Evolutionary conservation across 2,888 invertebrate genomes (phyloP).

Genomic region (Holacanthella duospinosa): DNA sequence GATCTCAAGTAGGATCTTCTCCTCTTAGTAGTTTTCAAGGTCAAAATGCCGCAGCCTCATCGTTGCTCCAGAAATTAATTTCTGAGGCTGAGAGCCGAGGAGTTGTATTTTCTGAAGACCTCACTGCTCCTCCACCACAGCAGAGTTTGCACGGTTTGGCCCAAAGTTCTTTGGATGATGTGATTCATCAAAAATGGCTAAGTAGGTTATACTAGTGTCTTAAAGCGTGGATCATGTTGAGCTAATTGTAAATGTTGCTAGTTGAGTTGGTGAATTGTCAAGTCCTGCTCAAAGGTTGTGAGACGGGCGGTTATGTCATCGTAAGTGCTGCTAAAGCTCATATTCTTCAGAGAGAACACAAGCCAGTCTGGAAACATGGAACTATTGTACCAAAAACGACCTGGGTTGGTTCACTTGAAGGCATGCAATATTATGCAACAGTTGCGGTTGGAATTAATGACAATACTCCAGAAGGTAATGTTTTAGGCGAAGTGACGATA

Average conservation of each 20-base stretch:
- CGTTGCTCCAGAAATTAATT: constrained; percentile 84
- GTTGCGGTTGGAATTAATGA: constrained; percentile 55
- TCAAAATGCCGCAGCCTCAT: constrained; percentile 49
- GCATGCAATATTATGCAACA: constrained; percentile 99
- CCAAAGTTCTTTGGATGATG: constrained; percentile 81
- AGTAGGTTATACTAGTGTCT: constrained; percentile 50
- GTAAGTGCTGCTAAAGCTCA: constrained; percentile 92
- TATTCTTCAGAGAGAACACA: constrained; percentile 76
- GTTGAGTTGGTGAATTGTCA: constrained; percentile 87
- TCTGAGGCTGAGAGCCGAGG: constrained; percentile 79
- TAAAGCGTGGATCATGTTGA: background rate
- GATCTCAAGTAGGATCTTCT: constrained; percentile 39
- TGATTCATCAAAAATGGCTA: constrained; percentile 85
- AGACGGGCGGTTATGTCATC: constrained; percentile 93
- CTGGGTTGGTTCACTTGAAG: constrained; percentile 87
- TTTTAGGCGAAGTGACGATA: constrained; percentile 1
- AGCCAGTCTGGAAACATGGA: constrained; percentile 77
- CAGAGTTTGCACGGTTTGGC: constrained; percentile 73
- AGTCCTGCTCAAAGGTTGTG: constrained; percentile 87
- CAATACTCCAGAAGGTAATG: constrained; percentile 29
- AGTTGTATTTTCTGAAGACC: constrained; percentile 92
- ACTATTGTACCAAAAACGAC: constrained; percentile 86
- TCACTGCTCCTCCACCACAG: constrained; percentile 61
- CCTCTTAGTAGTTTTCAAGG: constrained; percentile 44
- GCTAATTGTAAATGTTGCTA: constrained; percentile 40